These are phyloP conservation scores for Drosophila pegasa DNA, from an alignment of 2,888 invertebrate genomes.

Conservation along the genomic window DNA sequence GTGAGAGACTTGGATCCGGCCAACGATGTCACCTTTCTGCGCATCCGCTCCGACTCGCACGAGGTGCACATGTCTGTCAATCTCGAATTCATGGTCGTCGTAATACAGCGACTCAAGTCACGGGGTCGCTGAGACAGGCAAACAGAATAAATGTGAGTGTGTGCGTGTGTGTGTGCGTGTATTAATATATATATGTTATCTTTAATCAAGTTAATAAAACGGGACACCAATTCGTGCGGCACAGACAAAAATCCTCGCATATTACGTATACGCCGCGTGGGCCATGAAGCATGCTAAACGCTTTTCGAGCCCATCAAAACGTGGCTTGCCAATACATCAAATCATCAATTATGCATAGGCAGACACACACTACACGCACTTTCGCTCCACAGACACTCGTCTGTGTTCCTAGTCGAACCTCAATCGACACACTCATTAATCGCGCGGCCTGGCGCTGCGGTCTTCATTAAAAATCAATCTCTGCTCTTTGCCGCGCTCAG, in stretches of 20 bases:
- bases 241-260: neutral
- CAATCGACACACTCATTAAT: constrained; percentile 54
- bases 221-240: constrained; percentile 2
- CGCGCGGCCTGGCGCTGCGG: neutral
- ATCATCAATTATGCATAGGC: constrained; percentile 31
- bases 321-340: constrained; percentile 15
- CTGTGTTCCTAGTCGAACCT: constrained; percentile 18
- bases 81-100: constrained; percentile 52
- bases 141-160: neutral
- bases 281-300: constrained; percentile 10
- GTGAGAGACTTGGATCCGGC: constrained; percentile 71
- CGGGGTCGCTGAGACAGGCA: neutral
- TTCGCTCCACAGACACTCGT: neutral
- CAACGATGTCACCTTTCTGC: constrained; percentile 67
- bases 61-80: constrained; percentile 61
- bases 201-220: neutral
- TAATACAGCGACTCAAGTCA: constrained; percentile 46
- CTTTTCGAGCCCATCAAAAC: constrained; percentile 15
- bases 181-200: too few relatives aligned
- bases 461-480: constrained; percentile 43
- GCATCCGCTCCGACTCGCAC: constrained; percentile 51
- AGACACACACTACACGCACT: too few relatives aligned
- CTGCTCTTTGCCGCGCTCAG: neutral
- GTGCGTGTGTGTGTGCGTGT: constrained; percentile 12
- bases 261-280: constrained; percentile 25